Conservation (phyloP, 2,888 invertebrate genomes). For the Hymenopus coronatus region DNA sequence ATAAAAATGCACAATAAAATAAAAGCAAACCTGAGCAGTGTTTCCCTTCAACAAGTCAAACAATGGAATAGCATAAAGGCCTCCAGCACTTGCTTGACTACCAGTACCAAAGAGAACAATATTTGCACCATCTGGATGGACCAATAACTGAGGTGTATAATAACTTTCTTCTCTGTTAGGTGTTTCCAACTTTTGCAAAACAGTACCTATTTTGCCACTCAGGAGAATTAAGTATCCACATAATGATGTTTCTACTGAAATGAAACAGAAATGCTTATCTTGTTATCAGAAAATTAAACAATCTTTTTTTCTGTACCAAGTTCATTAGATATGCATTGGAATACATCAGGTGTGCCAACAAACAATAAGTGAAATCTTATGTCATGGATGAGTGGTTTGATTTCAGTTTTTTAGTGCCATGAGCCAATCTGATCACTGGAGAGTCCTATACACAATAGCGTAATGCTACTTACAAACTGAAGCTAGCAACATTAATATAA, state of each 20-base stretch:
- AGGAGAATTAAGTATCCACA: slow-evolving; percentile 64
- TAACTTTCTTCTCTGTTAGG: slow-evolving; percentile 67
- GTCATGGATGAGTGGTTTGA: too few species aligned
- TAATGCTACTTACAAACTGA: too few species aligned
- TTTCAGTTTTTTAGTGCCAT: too few species aligned
- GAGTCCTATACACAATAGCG: too few species aligned
- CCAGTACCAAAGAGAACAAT: slow-evolving; percentile 70
- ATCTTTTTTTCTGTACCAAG: too few species aligned
- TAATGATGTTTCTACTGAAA: not conserved
- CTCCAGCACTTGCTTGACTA: slow-evolving; percentile 68
- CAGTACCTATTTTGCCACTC: slow-evolving; percentile 66
- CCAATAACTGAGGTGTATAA: slow-evolving; percentile 67
- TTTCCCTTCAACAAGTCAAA: slow-evolving; percentile 41
- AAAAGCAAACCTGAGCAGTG: not conserved
- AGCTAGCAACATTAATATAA: too few species aligned
- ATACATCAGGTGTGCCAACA: too few species aligned
- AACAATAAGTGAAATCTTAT: too few species aligned
- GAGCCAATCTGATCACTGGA: too few species aligned
- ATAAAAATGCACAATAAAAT: not conserved
- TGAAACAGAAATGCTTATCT: not conserved
- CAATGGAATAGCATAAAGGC: slow-evolving; percentile 63
- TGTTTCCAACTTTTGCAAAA: slow-evolving; percentile 59
- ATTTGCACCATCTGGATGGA: slow-evolving; percentile 59
- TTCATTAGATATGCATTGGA: too few species aligned
- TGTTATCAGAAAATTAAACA: too few species aligned